Evolutionary conservation across 2,797 vertebrate genomes (phyloP), one percentile per base, ranked within the genome.

Genomic region (Thripadectes ignobilis): DNA sequence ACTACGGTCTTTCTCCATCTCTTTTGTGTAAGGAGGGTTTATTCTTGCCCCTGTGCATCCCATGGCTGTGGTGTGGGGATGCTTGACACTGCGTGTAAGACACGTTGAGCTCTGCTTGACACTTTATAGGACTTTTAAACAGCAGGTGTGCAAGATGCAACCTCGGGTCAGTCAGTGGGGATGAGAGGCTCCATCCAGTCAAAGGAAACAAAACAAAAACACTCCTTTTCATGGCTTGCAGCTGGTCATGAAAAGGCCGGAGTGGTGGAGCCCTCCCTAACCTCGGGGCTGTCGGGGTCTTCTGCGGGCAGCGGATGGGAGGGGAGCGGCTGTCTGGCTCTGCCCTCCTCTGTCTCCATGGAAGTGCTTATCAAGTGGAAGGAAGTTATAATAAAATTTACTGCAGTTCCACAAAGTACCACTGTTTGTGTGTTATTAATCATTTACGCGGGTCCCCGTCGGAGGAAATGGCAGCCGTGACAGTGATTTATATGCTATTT

Each of bases 101-200:
- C 24, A 21, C 4, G 0, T 21, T 41, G 73, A 68, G 38, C 74
- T 86, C 85, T 2, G 4, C 86, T 78, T 86, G 94, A 89, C 30
- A 4, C 89, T 97, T 97, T 58, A 92, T 78, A 46, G 84, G 86
- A 49, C n/a, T 93, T 97, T 96, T 88, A 94, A 95, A 96, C 76
- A 96, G 85, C 95, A 97, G 97, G 95, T 96, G 92, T 73, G 91
- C 73, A 79, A 96, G 95, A 93, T 66, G 86, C 91, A 94, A 19
- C 66, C 68, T 75, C 3, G 18, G 95, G 80, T 96, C 94, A 94
- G 72, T 61, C 95, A 41, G 84, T 79, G 54, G 36, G 94, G 94
- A 91, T 63, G 91, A 94, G 92, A 91, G 67, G 72, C 85, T 96
- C 79, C 61, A 27, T 85, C 88, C 92, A 86, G 74, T 58, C 94